These are phyloP conservation scores for Heliconius eleuchia DNA, from an alignment of 1,140 invertebrate genomes.

Conservation along the genomic window DNA sequence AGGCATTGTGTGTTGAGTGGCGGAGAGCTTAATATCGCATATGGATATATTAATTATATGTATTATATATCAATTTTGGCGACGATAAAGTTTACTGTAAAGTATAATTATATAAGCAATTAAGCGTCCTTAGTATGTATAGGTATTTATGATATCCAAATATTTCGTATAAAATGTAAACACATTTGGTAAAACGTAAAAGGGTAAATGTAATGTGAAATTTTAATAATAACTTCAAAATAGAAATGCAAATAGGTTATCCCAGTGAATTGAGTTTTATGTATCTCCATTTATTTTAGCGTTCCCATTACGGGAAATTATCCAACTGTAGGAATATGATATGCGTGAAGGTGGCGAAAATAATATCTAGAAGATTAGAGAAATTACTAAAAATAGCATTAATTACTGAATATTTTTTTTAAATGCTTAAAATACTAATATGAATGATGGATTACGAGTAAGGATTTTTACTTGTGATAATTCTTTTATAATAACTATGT, in stretches of 20 bases:
- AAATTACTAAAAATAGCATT: not conserved
- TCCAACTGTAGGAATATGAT: not conserved
- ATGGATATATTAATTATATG: too few relatives aligned
- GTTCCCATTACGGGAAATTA: not conserved
- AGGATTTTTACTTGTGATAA: too few relatives aligned
- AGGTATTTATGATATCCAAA: not conserved
- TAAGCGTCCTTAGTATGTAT: not conserved
- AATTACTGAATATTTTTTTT: not conserved
- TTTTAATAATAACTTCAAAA: conserved; percentile 12
- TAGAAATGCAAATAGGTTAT: conserved; percentile 10
- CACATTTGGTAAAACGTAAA: not conserved
- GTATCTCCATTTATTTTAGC: conserved; percentile 4
- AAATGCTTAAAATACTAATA: too few relatives aligned
- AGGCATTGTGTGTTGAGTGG: too few relatives aligned
- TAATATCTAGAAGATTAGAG: not conserved
- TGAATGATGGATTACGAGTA: too few relatives aligned
- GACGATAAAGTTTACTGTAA: not conserved
- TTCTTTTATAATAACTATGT: too few relatives aligned
- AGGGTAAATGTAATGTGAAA: conserved; percentile 9
- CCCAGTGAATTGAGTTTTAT: conserved; percentile 12
- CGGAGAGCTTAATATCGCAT: too few relatives aligned
- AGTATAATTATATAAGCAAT: not conserved
- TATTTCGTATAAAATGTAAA: not conserved
- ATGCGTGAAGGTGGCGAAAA: not conserved
- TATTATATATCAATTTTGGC: too few relatives aligned